phyloP scores from a whole-genome alignment of 2,888 invertebrate genomes.

The Malthinus seriepunctatus region DNA sequence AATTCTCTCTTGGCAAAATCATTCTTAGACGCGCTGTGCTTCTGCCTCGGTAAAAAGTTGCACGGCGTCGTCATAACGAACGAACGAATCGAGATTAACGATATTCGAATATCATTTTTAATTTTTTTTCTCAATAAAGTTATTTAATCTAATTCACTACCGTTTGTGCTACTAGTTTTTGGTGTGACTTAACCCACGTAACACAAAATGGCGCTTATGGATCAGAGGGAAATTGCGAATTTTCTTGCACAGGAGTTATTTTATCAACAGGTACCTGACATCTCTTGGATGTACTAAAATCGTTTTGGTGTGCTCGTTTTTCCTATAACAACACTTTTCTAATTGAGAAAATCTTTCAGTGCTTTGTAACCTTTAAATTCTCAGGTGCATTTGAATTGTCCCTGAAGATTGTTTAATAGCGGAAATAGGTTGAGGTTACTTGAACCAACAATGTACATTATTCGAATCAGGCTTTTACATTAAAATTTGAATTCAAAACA shows the following conservation, averaged over 20 bases:
- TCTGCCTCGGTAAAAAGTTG: constrained; percentile 44
- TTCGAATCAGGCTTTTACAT: not conserved
- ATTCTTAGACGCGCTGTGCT: constrained; percentile 51
- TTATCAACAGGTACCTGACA: constrained; percentile 64
- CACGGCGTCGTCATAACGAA: constrained; percentile 47
- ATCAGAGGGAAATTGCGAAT: constrained; percentile 83
- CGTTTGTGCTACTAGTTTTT: constrained; percentile 19
- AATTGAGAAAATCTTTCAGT: too few species aligned
- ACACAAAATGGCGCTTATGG: constrained; percentile 59
- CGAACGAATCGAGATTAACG: constrained; percentile 43
- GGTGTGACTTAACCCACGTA: constrained; percentile 21
- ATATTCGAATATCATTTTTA: constrained; percentile 38
- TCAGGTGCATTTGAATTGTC: constrained; percentile 5
- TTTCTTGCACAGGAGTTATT: constrained; percentile 84
- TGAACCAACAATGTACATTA: not conserved
- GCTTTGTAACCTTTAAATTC: not conserved
- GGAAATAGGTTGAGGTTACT: constrained; percentile 6
- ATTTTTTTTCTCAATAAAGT: constrained; percentile 1
- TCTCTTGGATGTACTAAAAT: not conserved
- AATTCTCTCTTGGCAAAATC: constrained; percentile 50
- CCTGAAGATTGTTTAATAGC: constrained; percentile 6
- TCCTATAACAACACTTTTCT: too few species aligned
- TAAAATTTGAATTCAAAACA: constrained; percentile 3
- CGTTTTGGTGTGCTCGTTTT: too few species aligned
- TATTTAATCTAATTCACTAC: constrained; percentile 29